A percentile compares a stretch with the other conserved stretches of the same genome.
Conservation (phyloP, 1,140 invertebrate species). For the Cherax destructor region DNA sequence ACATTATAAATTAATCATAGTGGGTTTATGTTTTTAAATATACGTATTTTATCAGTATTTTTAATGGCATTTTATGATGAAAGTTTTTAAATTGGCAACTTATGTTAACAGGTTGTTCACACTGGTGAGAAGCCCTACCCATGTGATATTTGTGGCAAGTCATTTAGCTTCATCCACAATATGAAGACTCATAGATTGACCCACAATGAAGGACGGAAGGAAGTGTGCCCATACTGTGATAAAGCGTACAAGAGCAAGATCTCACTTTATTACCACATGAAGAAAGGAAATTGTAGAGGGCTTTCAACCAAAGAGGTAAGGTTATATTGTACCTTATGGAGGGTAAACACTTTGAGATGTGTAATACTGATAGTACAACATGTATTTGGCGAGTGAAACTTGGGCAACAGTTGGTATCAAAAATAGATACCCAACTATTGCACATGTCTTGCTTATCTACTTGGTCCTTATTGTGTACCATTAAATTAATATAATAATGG, state of each 20-base stretch:
- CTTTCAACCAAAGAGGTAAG: conserved; percentile 69
- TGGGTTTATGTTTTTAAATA: too few relatives aligned
- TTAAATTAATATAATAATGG: too few relatives aligned
- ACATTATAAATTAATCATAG: too few relatives aligned
- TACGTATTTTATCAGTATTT: too few relatives aligned
- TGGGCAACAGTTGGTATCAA: too few relatives aligned
- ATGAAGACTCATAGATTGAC: conserved; percentile 71
- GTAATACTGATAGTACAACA: too few relatives aligned
- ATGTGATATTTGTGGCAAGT: conserved; percentile 82
- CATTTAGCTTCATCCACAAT: conserved; percentile 79
- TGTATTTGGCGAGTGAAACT: too few relatives aligned
- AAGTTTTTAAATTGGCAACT: background rate
- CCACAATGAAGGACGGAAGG: conserved; percentile 69
- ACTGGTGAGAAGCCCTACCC: conserved; percentile 81
- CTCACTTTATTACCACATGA: conserved; percentile 71
- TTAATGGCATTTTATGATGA: too few relatives aligned
- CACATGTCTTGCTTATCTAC: too few relatives aligned
- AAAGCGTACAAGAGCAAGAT: conserved; percentile 72
- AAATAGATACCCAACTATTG: too few relatives aligned
- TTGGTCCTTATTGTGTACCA: too few relatives aligned
- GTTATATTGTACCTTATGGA: background rate
- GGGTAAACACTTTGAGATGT: too few relatives aligned
- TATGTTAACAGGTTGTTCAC: conserved; percentile 74
- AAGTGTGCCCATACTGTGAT: conserved; percentile 71
- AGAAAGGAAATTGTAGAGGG: conserved; percentile 71